These are phyloP conservation scores for Protonibea diacanthus DNA, from an alignment of 2,797 vertebrate genomes.

Conservation along the genomic window DNA sequence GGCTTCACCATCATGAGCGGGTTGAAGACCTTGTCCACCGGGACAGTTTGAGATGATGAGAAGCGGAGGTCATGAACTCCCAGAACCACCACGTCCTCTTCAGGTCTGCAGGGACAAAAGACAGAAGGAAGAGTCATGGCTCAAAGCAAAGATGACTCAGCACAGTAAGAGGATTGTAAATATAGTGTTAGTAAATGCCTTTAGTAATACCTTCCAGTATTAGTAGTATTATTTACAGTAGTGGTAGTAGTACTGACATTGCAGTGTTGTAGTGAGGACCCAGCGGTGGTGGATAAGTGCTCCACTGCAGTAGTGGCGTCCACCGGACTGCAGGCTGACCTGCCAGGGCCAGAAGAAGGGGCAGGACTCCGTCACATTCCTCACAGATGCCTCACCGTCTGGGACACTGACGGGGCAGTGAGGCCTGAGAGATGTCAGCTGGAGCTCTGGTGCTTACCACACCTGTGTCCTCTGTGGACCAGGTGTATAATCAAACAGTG, in stretches of 20 bases:
- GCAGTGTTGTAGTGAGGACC: constrained; percentile 79
- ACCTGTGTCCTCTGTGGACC: constrained; percentile 43
- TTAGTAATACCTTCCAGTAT: not conserved
- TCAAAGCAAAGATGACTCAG: not conserved
- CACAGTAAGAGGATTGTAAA: not conserved
- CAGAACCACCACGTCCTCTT: constrained; percentile 70
- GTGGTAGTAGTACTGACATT: constrained; percentile 47
- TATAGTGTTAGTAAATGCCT: not conserved
- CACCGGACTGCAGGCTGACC: constrained; percentile 79
- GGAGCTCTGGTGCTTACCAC: constrained; percentile 58
- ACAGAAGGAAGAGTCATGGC: too few species aligned
- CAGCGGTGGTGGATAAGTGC: constrained; percentile 73
- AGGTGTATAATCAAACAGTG: not conserved
- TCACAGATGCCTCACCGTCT: constrained; percentile 19
- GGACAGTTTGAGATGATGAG: constrained; percentile 50
- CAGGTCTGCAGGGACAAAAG: constrained; percentile 52
- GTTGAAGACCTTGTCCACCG: constrained; percentile 65
- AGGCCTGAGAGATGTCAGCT: constrained; percentile 32
- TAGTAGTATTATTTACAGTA: not conserved
- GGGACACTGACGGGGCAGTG: constrained; percentile 4
- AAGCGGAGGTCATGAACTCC: constrained; percentile 74
- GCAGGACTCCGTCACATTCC: constrained; percentile 69
- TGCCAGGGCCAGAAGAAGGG: constrained; percentile 83
- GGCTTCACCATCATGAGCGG: constrained; percentile 49
- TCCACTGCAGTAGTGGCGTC: constrained; percentile 81